These are phyloP conservation scores for Sylvietta virens DNA, from an alignment of 2,113 vertebrate genomes.

Conservation along the genomic window DNA sequence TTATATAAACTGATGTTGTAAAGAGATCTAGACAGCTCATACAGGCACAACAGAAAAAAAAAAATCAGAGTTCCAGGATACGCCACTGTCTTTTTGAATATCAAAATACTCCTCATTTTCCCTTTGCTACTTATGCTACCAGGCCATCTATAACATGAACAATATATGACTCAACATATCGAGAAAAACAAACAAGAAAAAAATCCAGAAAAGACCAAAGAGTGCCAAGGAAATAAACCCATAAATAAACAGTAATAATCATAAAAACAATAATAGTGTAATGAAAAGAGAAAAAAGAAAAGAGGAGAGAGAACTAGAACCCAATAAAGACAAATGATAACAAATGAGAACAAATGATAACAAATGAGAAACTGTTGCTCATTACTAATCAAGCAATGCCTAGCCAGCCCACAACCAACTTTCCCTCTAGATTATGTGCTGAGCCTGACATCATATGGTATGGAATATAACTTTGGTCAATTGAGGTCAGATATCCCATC, in stretches of 20 bases:
- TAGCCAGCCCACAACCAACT: not conserved
- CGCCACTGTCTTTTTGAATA: not conserved
- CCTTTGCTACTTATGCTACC: not conserved
- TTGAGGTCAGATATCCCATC: not conserved
- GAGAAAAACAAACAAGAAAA: not conserved
- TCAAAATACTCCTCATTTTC: not conserved
- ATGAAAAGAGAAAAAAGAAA: not conserved
- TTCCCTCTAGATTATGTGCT: not conserved
- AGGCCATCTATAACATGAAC: not conserved
- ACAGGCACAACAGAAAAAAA: not conserved
- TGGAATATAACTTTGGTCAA: not conserved
- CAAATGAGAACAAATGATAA: not conserved
- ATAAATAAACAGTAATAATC: not conserved
- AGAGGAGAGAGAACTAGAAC: not conserved
- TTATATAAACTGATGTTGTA: not conserved
- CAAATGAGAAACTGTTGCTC: not conserved
- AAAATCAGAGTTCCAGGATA: not conserved
- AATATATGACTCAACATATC: not conserved
- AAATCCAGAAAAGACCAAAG: accelerated
- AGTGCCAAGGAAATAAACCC: not conserved
- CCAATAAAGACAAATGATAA: not conserved
- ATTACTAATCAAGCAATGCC: not conserved
- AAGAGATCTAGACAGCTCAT: not conserved
- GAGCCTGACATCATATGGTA: not conserved
- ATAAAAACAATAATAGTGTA: not conserved